Evolutionary conservation across 2,113 vertebrate genomes (phyloP).

Genomic region (Barnardius zonarius): DNA sequence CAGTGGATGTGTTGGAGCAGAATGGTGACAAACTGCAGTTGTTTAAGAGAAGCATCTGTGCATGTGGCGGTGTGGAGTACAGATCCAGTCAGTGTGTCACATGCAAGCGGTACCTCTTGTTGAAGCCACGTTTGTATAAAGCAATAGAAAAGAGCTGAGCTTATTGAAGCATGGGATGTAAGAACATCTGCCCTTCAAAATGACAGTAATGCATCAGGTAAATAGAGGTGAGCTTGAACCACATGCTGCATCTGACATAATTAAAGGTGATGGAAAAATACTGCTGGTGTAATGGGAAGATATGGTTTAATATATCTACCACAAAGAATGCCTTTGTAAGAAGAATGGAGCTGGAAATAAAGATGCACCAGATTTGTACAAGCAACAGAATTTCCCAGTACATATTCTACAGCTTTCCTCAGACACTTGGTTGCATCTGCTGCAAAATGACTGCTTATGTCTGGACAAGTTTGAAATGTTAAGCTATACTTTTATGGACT

Average conservation of each 20-base stretch:
- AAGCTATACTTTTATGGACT: neutral
- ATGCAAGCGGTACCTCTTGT: fast-evolving
- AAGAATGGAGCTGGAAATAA: neutral
- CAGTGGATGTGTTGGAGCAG: slow-evolving; percentile 7
- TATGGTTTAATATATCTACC: neutral
- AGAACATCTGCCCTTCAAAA: slow-evolving; percentile 63
- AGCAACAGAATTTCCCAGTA: neutral
- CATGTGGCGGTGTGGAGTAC: fast-evolving
- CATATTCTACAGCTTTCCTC: slow-evolving; percentile 37
- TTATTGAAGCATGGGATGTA: slow-evolving; percentile 39
- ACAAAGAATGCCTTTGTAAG: neutral
- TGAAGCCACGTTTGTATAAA: neutral
- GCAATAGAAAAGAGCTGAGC: neutral
- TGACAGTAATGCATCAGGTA: slow-evolving; percentile 58
- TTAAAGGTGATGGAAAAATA: slow-evolving; percentile 47
- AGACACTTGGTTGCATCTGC: neutral
- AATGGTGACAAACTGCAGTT: slow-evolving; percentile 30
- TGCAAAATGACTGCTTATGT: slow-evolving; percentile 34
- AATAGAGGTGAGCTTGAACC: slow-evolving; percentile 47
- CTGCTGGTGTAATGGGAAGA: neutral
- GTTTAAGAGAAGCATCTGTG: slow-evolving; percentile 30
- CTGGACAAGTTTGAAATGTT: slow-evolving; percentile 4
- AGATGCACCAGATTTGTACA: neutral
- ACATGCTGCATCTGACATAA: slow-evolving; percentile 35
- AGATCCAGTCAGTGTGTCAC: neutral